phyloP scores from a whole-genome alignment of 1,140 invertebrate species.

The Physella acuta region DNA sequence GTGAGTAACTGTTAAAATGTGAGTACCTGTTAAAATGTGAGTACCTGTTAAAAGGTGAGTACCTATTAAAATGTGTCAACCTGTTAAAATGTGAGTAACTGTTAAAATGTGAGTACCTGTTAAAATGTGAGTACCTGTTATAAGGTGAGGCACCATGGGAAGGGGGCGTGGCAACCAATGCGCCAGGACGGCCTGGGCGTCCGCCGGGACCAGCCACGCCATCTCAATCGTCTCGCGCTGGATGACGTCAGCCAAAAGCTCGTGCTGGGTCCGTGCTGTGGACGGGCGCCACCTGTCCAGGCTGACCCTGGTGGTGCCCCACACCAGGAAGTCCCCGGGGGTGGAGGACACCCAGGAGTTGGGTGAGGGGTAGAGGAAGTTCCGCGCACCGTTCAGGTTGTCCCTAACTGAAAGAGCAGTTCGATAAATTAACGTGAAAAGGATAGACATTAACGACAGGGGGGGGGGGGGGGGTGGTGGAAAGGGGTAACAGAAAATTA shows the following conservation, averaged over 20 bases:
- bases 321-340: conserved; percentile 1
- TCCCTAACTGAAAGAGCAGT: background rate
- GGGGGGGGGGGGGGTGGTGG: no score
- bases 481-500: no score
- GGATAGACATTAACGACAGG: no score
- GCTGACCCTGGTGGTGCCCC: background rate
- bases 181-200: background rate
- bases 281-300: background rate
- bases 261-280: background rate
- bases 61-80: no score
- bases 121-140: conserved; percentile 2
- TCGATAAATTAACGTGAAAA: no score
- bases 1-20: no score
- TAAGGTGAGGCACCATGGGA: background rate
- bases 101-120: no score
- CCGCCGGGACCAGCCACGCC: background rate
- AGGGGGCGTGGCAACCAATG: background rate
- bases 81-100: no score
- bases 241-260: conserved; percentile 2
- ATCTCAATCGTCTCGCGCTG: background rate
- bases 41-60: no score
- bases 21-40: no score
- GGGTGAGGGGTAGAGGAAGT: background rate
- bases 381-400: background rate
- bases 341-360: background rate